Evolutionary conservation across 2,888 invertebrate species (phyloP), one percentile per base, ranked within the genome.

Genomic region (Osmoderma eremita): DNA sequence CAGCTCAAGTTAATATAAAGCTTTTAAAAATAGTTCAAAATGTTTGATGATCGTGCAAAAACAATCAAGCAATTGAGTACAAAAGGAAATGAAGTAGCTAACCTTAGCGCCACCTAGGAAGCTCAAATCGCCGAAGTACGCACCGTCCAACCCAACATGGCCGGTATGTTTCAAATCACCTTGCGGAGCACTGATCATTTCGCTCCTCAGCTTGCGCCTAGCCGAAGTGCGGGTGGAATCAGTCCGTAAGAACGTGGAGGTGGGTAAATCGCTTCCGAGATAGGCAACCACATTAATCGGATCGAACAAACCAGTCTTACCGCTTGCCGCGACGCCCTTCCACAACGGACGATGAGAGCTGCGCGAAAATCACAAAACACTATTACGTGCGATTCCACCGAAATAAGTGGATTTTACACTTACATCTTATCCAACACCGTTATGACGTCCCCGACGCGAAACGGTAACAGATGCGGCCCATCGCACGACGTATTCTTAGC

Each of bases 131-230:
- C 98, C 98, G 82, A 99, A 99, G 79, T 94, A 94, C 24, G 96
- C 95, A 0, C 98, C 98, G 81, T 99, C 98, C 48, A 97, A 86
- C 0, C 98, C 98, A 10, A 99, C 95, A 80, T 99, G 99, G 0
- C 90, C 81, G 0, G 97, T 98, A 80, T 99, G 99, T 77, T 97
- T 94, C 17, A 98, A 88, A 81, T 98, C 98, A 41, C 96, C 97
- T 80, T 98, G 97, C 0, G 99, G 98, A 68, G 93, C 91, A 53
- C 97, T 97, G 77, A 98, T 99, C 97, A 97, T 95, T 80, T 93
- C 93, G 6, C 94, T 90, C 67, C 92, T 88, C 64, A 96, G 85
- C 73, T 91, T 90, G 62, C 92, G 84, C 78, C 82, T 74, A 6
- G 81, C 75, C 4, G 86, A 85, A 69, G 88, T 89, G 75, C 90